Evolutionary conservation across 2,113 vertebrate genomes (phyloP), one percentile per base, ranked within the genome.

Genomic region (Dendropsophus ebraccatus): DNA sequence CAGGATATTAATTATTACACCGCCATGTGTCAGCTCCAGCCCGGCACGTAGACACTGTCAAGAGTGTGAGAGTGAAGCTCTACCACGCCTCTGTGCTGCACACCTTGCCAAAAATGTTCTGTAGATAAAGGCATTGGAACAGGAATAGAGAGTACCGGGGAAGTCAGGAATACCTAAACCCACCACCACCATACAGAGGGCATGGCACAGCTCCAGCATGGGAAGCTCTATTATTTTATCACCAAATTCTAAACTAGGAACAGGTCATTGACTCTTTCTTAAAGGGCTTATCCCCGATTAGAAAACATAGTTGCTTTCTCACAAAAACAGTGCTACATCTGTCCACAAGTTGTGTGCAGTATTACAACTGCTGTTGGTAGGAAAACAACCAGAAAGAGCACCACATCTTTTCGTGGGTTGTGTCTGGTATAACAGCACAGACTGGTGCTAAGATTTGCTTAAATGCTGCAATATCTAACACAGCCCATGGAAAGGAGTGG

Each of bases 11-110:
- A 86, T 81, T 86, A 81, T 80, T 86, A 41, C 37, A 60, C 13
- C 50, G 65, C 84, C 62, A 84, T 74, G 12, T 60, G 50, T 84
- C 37, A 25, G 82, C 70, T 74, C 25, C 76, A 58, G 62, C 47
- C 65, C 62, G 0, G 84, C 76, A 86, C 76, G 84, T 86, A 86
- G 49, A 52, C 50, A 73, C 84, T 81, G 76, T 72, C 84, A 80
- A 21, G 28, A 37, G 37, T n/a, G 74, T 80, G 84, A 67, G 76
- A 86, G 76, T 28, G 41, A 47, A 32, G 50, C 49, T 41, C 32
- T 28, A 32, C 30, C 60, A 79, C 84, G 30, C 84, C 84, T 79
- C 82, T 30, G n/a, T 65, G 54, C 82, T 65, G 78, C 56, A 65
- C 78, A 65, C 83, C 83, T 76, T 75, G 73, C 83, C 72, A 76